Conservation (phyloP, 2,113 vertebrate species). For the Azemiops feae region DNA sequence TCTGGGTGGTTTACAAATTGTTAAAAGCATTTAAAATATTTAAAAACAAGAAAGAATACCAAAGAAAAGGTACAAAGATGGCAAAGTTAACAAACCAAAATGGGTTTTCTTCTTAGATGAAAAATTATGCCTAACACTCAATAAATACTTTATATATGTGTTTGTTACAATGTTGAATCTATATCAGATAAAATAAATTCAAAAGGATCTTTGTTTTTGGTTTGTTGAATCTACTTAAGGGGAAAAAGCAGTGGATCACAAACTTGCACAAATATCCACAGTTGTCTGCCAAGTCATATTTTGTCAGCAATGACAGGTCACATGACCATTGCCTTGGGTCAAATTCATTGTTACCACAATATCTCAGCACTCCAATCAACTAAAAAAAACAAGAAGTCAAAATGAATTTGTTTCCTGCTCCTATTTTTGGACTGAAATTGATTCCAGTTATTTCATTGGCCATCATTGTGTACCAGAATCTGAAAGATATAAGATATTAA, state of each 20-base stretch:
- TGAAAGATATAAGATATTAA: not conserved
- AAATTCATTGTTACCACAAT: rapidly evolving
- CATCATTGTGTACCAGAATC: not conserved
- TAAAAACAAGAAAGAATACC: not conserved
- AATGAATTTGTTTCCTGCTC: not conserved
- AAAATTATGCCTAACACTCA: rapidly evolving
- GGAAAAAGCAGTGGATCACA: not conserved
- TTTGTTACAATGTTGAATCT: rapidly evolving
- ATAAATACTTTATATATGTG: not conserved
- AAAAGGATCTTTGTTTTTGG: not conserved
- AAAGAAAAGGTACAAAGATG: not conserved
- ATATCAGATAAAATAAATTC: not conserved
- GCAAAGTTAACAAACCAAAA: not conserved
- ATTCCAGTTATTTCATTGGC: rapidly evolving
- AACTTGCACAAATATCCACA: not conserved
- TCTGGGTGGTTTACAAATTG: not conserved
- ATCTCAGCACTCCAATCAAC: rapidly evolving
- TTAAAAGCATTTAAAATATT: not conserved
- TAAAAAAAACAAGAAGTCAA: rapidly evolving
- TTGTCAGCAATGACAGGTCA: constrained; percentile 8
- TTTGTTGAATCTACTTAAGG: not conserved
- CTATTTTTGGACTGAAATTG: not conserved
- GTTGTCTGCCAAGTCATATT: constrained; percentile 5
- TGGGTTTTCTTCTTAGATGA: not conserved
- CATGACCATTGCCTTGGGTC: constrained; percentile 19